Evolutionary conservation across 2,113 vertebrate genomes (phyloP).

Genomic region (Neodon shergylaensis): DNA sequence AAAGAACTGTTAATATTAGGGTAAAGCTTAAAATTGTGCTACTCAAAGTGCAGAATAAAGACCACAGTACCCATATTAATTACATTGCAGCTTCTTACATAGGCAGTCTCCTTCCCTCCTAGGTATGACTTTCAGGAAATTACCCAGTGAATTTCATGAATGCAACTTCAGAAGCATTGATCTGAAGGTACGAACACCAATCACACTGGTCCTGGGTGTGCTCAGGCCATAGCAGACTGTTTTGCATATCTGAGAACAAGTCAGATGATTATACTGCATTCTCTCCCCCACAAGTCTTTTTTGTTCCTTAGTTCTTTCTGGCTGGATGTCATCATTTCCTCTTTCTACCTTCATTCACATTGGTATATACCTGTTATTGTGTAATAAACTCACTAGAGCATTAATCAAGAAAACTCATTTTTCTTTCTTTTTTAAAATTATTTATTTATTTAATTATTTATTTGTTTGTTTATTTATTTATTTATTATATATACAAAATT

Average conservation of each 20-base stretch:
- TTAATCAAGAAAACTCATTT: slow-evolving; percentile 18
- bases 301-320: not conserved
- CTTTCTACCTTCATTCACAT: not conserved
- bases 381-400: not conserved
- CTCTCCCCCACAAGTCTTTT: not conserved
- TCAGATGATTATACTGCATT: not conserved
- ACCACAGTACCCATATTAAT: not conserved
- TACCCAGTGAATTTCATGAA: not conserved
- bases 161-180: not conserved
- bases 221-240: not conserved
- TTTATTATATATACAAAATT: too few relatives aligned
- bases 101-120: not conserved
- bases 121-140: not conserved
- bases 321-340: not conserved
- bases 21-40: not conserved
- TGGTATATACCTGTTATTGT: not conserved
- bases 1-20: not conserved
- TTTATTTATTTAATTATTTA: too few relatives aligned
- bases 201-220: not conserved
- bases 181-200: not conserved
- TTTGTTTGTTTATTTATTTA: too few relatives aligned
- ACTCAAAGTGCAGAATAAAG: not conserved
- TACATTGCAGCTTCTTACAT: not conserved
- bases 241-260: not conserved
- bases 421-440: too few relatives aligned